Conservation (phyloP, 1,140 invertebrate genomes). For the Hyles euphorbiae region DNA sequence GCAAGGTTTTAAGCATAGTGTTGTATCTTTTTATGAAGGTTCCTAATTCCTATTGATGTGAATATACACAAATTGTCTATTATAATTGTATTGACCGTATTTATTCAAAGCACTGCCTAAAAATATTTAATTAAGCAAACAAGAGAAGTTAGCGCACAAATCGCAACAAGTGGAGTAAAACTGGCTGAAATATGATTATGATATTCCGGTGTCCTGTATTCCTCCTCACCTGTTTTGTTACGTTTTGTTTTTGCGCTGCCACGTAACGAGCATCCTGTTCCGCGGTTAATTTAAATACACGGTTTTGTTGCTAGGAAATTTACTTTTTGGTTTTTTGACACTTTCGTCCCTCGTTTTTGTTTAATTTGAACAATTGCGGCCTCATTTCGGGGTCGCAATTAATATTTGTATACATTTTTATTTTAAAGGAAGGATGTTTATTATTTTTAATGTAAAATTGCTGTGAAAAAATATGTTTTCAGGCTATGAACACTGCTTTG, state of each 20-base stretch:
- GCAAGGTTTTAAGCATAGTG: too few species aligned
- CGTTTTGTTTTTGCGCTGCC: constrained; percentile 31
- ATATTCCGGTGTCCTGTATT: constrained; percentile 28
- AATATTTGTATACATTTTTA: too few species aligned
- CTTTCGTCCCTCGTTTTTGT: constrained; percentile 22
- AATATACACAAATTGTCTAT: too few species aligned
- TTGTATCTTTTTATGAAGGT: too few species aligned
- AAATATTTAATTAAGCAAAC: too few species aligned
- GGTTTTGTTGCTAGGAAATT: constrained; percentile 53
- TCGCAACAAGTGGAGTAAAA: constrained; percentile 33
- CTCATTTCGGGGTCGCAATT: not conserved
- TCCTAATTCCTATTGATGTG: too few species aligned
- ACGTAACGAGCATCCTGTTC: constrained; percentile 59
- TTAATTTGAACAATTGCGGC: constrained; percentile 1
- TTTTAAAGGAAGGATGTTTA: too few species aligned
- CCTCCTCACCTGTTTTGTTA: constrained; percentile 42
- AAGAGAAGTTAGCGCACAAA: constrained; percentile 22
- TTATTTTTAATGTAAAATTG: too few species aligned
- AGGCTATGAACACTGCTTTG: too few species aligned
- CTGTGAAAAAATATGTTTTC: too few species aligned
- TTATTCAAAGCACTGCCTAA: too few species aligned
- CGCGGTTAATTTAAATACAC: constrained; percentile 57
- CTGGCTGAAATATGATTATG: constrained; percentile 39
- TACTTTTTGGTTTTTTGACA: constrained; percentile 39
- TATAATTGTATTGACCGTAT: too few species aligned